These are phyloP conservation scores for Xestia xanthographa DNA, from an alignment of 2,888 invertebrate species.

Conservation along the genomic window DNA sequence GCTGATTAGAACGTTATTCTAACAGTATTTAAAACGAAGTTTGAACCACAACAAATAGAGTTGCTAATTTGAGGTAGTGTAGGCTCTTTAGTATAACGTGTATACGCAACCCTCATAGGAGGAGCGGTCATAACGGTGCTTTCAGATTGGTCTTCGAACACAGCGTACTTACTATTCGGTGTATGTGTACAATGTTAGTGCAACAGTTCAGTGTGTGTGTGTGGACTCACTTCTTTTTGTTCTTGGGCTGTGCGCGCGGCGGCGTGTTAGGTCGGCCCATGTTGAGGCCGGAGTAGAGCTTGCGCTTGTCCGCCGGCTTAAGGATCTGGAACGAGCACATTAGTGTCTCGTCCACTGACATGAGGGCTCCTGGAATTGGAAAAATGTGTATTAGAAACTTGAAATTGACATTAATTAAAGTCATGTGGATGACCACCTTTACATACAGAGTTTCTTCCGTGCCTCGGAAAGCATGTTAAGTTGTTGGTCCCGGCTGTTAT, in stretches of 20 bases:
- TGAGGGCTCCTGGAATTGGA: slow-evolving; percentile 94
- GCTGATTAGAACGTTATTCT: too few relatives aligned
- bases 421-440: too few relatives aligned
- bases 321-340: slow-evolving; percentile 99
- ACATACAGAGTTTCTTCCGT: too few relatives aligned
- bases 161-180: slow-evolving; percentile 36
- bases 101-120: neutral
- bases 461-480: too few relatives aligned
- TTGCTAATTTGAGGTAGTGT: too few relatives aligned
- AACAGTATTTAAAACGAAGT: too few relatives aligned
- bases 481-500: too few relatives aligned
- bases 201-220: slow-evolving; percentile 47
- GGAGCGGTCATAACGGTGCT: slow-evolving; percentile 16
- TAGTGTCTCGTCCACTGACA: slow-evolving; percentile 99
- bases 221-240: slow-evolving; percentile 96
- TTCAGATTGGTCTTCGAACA: slow-evolving; percentile 8
- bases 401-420: neutral
- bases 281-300: slow-evolving; percentile 97
- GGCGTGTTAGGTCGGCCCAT: slow-evolving; percentile 99
- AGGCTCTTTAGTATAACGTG: slow-evolving; percentile 37
- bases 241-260: slow-evolving; percentile 97
- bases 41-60: too few relatives aligned
- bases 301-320: slow-evolving; percentile 99
- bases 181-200: slow-evolving; percentile 53
- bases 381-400: neutral